These are phyloP conservation scores for Patella caerulea DNA, from an alignment of 2,888 invertebrate genomes.

Conservation along the genomic window DNA sequence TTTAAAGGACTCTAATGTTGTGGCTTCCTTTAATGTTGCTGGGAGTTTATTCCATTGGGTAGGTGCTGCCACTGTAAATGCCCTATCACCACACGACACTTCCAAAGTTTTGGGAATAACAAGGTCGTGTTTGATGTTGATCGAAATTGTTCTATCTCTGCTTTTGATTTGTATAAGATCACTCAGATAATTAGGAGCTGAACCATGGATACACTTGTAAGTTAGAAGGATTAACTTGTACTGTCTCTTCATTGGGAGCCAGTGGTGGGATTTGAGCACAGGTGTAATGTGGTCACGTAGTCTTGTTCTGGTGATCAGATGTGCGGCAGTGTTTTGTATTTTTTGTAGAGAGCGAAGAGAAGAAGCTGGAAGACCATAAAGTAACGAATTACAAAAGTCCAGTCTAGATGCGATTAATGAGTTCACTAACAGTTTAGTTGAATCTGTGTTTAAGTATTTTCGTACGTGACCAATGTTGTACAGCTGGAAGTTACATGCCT, in stretches of 20 bases:
- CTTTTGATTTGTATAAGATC: background rate
- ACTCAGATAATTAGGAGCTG: background rate
- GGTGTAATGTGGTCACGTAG: slow-evolving; percentile 2
- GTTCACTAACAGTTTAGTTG: no score
- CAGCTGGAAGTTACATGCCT: no score
- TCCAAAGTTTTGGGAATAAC: background rate
- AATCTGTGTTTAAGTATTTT: no score
- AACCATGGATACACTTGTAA: slow-evolving; percentile 12
- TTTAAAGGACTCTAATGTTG: no score
- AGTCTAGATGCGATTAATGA: no score
- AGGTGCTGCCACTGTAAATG: slow-evolving; percentile 11
- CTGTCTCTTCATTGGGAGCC: slow-evolving; percentile 5
- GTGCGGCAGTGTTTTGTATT: slow-evolving; percentile 15
- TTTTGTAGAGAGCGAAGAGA: background rate
- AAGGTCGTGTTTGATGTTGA: slow-evolving; percentile 4
- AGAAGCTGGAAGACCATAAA: background rate
- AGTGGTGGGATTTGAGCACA: slow-evolving; percentile 14
- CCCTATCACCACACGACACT: background rate
- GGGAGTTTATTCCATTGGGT: no score
- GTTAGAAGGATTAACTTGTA: slow-evolving; percentile 9
- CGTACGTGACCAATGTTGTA: no score
- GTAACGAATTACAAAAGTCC: no score
- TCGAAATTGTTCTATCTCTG: background rate
- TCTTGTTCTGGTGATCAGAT: slow-evolving; percentile 6
- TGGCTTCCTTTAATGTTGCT: no score